Evolutionary conservation across 2,888 invertebrate genomes (phyloP).

Genomic region (Folsomia manolachei): DNA sequence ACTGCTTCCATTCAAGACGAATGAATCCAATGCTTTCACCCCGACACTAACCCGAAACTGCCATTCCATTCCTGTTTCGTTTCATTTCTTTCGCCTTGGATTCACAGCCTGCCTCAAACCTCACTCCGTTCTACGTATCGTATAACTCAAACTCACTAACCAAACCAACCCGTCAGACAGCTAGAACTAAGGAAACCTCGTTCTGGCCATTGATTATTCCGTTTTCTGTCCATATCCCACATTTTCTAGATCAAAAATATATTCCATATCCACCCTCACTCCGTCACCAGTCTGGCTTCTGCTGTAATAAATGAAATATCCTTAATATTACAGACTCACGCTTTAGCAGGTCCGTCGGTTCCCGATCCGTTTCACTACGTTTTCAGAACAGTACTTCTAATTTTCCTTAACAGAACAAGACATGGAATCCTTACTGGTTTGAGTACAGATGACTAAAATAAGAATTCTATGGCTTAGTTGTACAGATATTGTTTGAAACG

Average conservation of each 20-base stretch:
- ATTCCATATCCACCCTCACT: not conserved
- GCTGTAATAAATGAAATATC: not conserved
- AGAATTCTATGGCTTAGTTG: too few species aligned
- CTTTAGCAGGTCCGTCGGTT: not conserved
- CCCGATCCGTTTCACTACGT: not conserved
- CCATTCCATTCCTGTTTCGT: too few species aligned
- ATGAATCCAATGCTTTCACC: slow-evolving; percentile 3
- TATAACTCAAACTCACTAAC: too few species aligned
- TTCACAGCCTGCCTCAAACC: not conserved
- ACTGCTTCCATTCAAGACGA: not conserved
- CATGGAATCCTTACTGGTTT: too few species aligned
- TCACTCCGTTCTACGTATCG: not conserved
- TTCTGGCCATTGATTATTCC: not conserved
- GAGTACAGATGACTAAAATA: too few species aligned
- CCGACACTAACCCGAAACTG: too few species aligned
- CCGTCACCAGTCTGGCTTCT: not conserved
- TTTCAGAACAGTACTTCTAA: not conserved
- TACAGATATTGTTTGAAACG: too few species aligned
- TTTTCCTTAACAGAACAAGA: not conserved
- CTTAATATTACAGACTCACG: not conserved
- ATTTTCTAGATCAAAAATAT: not conserved
- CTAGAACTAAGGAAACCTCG: too few species aligned
- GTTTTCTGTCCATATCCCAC: not conserved
- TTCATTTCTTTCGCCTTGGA: not conserved
- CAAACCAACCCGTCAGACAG: not conserved